Base-by-base conservation (phyloP, 23 tunicate species). In the Ascidia mentula region DNA sequence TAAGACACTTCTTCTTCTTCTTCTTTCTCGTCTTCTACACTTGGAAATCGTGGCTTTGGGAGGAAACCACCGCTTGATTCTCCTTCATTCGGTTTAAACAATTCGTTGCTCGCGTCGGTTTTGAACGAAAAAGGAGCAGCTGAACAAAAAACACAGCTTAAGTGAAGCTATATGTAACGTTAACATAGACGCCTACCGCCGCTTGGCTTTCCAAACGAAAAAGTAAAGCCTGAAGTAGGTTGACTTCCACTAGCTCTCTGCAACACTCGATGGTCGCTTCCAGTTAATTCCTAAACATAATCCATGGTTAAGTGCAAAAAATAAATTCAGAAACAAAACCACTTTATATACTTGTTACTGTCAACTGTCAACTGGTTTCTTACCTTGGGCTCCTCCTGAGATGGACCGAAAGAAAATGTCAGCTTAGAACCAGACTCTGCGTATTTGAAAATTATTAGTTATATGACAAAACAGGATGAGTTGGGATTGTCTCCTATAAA, bases 191-290 rank as follows among this genome's bases (percentile, higher is more conserved):
- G 24, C 7, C 24, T 5, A 53, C 65, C 65, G 24, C 28, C 24
- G 24, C 65, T 53, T 53, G 4, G 12, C 22, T 28, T 53, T 53
- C 12, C 65, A 53, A 53, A 5, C 24, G 65, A 6, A 53, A 53
- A 53, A 6, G 65, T 20, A 28, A 53, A 53, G 13, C 65, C 65
- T 3, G 28, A 12, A 32, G 77, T 8, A n/a, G 84, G 77, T 73
- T 46, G 72, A 72, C 45, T 53, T 45, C 86, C 86, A 39, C 86
- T 79, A 2, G 79, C 86, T 82, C 86, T 42, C 36, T 82, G 86
- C 42, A 82, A 45, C 30, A 46, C 36, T 20, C 70, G 86, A 45
- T 82, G 86, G 37, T 73, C 78, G 13, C 59, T 46, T 30, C 20
- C 24, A 18, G 46, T 30, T 1, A 32, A 35, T 15, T 74, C 78